These are phyloP conservation scores for Drosophila macrospina DNA, from an alignment of 2,888 invertebrate species.

Conservation along the genomic window DNA sequence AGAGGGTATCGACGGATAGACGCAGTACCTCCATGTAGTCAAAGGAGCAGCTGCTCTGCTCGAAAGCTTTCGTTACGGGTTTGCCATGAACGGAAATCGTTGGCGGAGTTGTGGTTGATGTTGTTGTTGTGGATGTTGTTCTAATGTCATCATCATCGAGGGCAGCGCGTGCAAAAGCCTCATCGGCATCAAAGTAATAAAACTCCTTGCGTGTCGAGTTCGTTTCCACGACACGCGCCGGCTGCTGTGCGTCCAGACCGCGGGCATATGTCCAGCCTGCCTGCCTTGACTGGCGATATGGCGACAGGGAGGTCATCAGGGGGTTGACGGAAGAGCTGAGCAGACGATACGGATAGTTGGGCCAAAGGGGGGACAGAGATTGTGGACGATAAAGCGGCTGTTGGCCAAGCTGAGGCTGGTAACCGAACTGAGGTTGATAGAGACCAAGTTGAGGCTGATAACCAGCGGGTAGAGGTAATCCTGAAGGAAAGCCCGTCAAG, in stretches of 20 bases:
- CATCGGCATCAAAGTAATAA: conserved; percentile 77
- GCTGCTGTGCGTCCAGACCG: conserved; percentile 72
- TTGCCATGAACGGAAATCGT: conserved; percentile 2
- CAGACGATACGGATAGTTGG: conserved; percentile 34
- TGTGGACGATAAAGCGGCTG: conserved; percentile 37
- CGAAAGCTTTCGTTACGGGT: conserved; percentile 61
- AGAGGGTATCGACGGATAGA: conserved; percentile 80
- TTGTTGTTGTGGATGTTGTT: conserved; percentile 8
- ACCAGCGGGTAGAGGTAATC: conserved; percentile 3
- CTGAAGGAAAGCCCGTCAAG: neutral
- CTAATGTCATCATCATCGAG: conserved; percentile 48
- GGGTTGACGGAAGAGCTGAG: conserved; percentile 36
- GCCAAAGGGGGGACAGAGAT: conserved; percentile 27
- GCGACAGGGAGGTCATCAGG: conserved; percentile 42
- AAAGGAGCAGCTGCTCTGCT: conserved; percentile 77
- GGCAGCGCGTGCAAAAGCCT: conserved; percentile 64
- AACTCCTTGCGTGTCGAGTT: conserved; percentile 83
- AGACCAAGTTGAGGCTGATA: conserved; percentile 41
- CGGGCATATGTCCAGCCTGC: conserved; percentile 58
- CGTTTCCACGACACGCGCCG: conserved; percentile 78
- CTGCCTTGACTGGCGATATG: conserved; percentile 64
- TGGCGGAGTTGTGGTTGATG: conserved; percentile 3
- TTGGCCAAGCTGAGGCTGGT: conserved; percentile 32
- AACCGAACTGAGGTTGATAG: conserved; percentile 48
- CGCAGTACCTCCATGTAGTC: conserved; percentile 80